Percentiles rank a stretch among this genome's conserved stretches.
Conservation (phyloP, 2,888 invertebrate genomes). For the Molorchus minor region DNA sequence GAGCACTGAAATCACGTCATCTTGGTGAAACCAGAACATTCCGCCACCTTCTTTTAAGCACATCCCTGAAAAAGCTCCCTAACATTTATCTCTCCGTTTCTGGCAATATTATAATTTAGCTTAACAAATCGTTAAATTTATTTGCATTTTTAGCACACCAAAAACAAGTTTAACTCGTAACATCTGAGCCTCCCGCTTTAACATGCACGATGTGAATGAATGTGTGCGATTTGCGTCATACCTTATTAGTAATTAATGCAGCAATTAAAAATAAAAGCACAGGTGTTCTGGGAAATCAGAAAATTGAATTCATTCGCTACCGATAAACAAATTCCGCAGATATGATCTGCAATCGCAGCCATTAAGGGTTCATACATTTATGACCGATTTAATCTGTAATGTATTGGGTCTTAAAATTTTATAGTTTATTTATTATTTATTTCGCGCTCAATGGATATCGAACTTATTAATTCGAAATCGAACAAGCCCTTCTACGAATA, state of each 20-base stretch:
- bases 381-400: slow-evolving; percentile 59
- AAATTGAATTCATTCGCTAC: slow-evolving; percentile 58
- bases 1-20: too few species aligned
- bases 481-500: slow-evolving; percentile 25
- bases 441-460: slow-evolving; percentile 43
- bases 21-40: too few species aligned
- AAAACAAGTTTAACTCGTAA: too few species aligned
- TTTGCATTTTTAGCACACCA: too few species aligned
- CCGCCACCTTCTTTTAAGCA: too few species aligned
- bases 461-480: slow-evolving; percentile 36
- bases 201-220: too few species aligned
- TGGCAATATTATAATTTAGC: too few species aligned
- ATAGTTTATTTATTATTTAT: slow-evolving; percentile 56
- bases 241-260: slow-evolving; percentile 51
- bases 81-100: too few species aligned
- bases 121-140: too few species aligned
- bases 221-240: slow-evolving; percentile 28
- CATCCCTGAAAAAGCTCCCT: too few species aligned
- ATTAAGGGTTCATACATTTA: slow-evolving; percentile 57
- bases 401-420: slow-evolving; percentile 58
- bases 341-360: slow-evolving; percentile 53
- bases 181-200: too few species aligned
- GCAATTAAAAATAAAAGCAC: slow-evolving; percentile 59
- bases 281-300: slow-evolving; percentile 57
- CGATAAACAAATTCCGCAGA: slow-evolving; percentile 58